Percentiles rank a stretch among this genome's conserved stretches.
Evolutionary conservation across 2,888 invertebrate genomes (phyloP).

Genomic region (Drosophila imparisetae): DNA sequence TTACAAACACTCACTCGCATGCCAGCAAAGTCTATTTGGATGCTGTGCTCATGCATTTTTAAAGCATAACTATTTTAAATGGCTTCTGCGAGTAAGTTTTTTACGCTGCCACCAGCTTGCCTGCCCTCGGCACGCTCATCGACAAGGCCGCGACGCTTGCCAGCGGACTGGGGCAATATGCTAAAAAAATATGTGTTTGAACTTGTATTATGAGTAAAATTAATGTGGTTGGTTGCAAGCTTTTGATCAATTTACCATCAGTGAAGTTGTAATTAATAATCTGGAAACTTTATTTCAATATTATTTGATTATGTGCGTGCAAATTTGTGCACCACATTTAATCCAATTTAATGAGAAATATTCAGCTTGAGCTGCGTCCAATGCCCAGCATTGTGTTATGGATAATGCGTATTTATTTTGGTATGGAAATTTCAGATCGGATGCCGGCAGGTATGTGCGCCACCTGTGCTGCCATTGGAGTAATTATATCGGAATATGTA

Average conservation of each 20-base stretch:
- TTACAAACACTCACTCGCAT: slow-evolving; percentile 7
- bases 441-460: neutral
- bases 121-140: neutral
- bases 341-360: slow-evolving; percentile 54
- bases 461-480: slow-evolving; percentile 26
- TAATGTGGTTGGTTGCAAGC: neutral
- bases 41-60: slow-evolving; percentile 55
- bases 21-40: slow-evolving; percentile 19
- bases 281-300: slow-evolving; percentile 21
- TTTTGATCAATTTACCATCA: neutral
- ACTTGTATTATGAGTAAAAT: neutral
- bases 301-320: slow-evolving; percentile 12
- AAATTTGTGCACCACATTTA: slow-evolving; percentile 1
- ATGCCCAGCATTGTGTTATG: slow-evolving; percentile 38
- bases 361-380: slow-evolving; percentile 57
- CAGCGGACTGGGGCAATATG: slow-evolving; percentile 1
- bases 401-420: slow-evolving; percentile 46
- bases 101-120: slow-evolving; percentile 5
- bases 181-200: neutral
- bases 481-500: slow-evolving; percentile 33
- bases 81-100: slow-evolving; percentile 43
- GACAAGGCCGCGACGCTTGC: neutral
- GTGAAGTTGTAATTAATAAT: slow-evolving; percentile 2
- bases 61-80: slow-evolving; percentile 61
- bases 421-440: slow-evolving; percentile 4